A percentile compares a stretch with the other conserved stretches of the same genome.
Conservation (phyloP, 2,888 invertebrate genomes). For the Notodonta dromedarius region DNA sequence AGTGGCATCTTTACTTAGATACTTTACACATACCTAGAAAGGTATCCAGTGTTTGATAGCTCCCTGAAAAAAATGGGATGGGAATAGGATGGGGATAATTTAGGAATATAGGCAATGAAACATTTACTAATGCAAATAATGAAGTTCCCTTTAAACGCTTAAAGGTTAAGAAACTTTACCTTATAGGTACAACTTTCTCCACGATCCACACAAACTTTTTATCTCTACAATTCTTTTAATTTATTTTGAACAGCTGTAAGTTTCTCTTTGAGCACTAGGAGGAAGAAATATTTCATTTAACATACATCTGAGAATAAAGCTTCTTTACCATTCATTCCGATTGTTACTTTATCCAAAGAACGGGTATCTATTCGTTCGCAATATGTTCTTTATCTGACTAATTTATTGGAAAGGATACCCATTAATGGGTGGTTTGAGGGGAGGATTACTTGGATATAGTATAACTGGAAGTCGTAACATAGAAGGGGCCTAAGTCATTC, state of each 20-base stretch:
- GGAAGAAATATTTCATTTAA: neutral
- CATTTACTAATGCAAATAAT: no score
- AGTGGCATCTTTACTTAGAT: no score
- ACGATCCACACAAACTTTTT: neutral
- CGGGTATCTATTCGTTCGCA: constrained; percentile 35
- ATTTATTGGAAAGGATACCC: constrained; percentile 54
- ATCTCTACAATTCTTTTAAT: neutral
- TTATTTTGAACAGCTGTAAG: neutral
- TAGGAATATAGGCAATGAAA: no score
- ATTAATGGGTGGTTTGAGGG: constrained; percentile 43
- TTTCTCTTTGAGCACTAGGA: neutral
- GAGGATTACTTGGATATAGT: constrained; percentile 14
- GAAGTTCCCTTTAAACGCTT: neutral
- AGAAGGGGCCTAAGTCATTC: no score
- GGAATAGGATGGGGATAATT: no score
- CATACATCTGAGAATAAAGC: neutral
- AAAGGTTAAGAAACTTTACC: neutral
- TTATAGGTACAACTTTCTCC: neutral
- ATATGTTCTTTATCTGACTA: constrained; percentile 51
- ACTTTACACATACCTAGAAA: no score
- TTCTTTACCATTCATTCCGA: neutral
- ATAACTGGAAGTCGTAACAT: constrained; percentile 20
- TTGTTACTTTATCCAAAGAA: constrained; percentile 12
- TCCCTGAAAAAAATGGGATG: no score
- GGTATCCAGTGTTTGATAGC: no score